Evolutionary conservation across 2,113 vertebrate species (phyloP).

Genomic region (Rafetus swinhoei): DNA sequence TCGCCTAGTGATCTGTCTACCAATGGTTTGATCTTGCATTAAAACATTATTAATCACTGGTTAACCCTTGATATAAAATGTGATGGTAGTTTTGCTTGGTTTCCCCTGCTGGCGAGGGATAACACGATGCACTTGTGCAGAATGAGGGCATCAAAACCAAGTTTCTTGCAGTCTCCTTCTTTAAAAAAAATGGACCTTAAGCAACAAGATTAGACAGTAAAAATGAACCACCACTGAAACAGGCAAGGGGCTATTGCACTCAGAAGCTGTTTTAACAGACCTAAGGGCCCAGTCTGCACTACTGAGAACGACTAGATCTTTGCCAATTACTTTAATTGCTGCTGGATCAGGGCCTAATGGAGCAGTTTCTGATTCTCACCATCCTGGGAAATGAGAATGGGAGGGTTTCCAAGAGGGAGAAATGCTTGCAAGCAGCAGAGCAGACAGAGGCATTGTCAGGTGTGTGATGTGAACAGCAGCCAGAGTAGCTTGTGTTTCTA

Average conservation of each 20-base stretch:
- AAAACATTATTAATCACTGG: conserved; percentile 59
- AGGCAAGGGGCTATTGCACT: not conserved
- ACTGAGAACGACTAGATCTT: fast-evolving
- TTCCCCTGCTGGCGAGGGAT: conserved; percentile 1
- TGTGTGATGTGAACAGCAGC: fast-evolving
- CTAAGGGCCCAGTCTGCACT: not conserved
- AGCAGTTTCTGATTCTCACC: not conserved
- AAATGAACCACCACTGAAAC: not conserved
- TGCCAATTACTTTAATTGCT: not conserved
- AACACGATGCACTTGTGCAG: not conserved
- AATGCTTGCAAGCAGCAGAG: fast-evolving
- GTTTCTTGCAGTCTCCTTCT: not conserved
- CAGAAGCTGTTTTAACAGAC: not conserved
- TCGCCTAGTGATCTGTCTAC: not conserved
- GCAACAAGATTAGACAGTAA: not conserved
- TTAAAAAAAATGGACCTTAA: not conserved
- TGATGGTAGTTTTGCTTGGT: conserved; percentile 23
- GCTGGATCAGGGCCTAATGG: not conserved
- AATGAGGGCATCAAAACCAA: not conserved
- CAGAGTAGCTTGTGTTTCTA: fast-evolving
- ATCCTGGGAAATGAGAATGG: not conserved
- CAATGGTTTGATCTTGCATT: conserved; percentile 1
- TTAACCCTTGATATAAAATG: conserved; percentile 48
- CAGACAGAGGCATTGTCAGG: not conserved
- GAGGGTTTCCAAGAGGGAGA: fast-evolving